These are phyloP conservation scores for Margarornis squamiger DNA, from an alignment of 2,797 vertebrate genomes.

Conservation along the genomic window DNA sequence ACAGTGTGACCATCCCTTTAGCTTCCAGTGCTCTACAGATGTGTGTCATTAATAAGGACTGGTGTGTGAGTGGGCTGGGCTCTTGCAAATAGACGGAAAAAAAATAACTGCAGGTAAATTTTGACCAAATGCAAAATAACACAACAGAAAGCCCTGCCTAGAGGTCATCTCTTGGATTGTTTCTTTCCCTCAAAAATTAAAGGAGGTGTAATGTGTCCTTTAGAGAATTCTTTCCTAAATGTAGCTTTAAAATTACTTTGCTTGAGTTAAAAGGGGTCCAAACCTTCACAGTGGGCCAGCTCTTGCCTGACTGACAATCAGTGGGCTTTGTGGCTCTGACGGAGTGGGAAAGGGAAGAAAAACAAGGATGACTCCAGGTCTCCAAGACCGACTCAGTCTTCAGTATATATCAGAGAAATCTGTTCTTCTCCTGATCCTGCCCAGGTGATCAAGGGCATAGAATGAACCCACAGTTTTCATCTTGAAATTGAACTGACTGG, in stretches of 20 bases:
- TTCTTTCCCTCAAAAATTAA: neutral
- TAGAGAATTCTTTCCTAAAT: neutral
- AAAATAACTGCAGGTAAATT: neutral
- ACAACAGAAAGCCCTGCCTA: neutral
- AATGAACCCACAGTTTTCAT: neutral
- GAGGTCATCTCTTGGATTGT: neutral
- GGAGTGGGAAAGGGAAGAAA: neutral
- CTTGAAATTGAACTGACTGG: neutral
- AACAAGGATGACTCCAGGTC: neutral
- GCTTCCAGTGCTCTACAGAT: neutral
- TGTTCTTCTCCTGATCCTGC: neutral
- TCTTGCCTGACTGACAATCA: neutral
- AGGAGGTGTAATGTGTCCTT: neutral
- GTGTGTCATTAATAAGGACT: neutral
- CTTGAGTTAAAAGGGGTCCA: neutral
- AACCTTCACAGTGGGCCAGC: neutral
- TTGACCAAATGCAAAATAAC: neutral
- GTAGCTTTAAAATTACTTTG: neutral
- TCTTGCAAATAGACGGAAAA: slow-evolving; percentile 17
- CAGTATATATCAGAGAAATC: neutral
- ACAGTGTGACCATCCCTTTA: neutral
- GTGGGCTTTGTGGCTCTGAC: neutral
- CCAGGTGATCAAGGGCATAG: neutral
- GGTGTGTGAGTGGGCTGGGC: neutral
- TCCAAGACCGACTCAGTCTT: neutral